Evolutionary conservation across 2,797 vertebrate genomes (phyloP), one percentile per base, ranked within the genome.

Genomic region (Taenioides sp.): DNA sequence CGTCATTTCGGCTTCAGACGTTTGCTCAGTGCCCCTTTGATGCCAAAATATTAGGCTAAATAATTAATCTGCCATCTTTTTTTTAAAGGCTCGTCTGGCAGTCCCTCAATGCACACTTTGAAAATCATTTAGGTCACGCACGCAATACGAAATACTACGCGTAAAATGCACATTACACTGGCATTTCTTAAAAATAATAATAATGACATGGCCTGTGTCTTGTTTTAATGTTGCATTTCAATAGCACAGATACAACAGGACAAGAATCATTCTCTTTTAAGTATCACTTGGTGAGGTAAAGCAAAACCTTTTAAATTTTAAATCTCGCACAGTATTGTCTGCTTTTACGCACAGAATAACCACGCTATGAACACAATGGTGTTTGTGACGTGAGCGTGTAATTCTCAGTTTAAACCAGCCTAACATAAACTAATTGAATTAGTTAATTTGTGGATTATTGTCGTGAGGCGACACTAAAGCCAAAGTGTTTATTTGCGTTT

Each of bases 401-500:
- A 50, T 54, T 7, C 1, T 63, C 12, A 43, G 40, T 17, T 25
- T 6, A 65, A 63, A 2, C 25, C 10, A 59, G 2, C 23, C 25
- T 16, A 27, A 59, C 25, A 28, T 59, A 28, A 58, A 59, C 25
- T 59, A 18, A 61, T 37, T 61, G 3, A 3, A 31, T 60, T 28
- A 17, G 25, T 59, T 27, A 16, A 27, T 65, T 65, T 65, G 37
- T 27, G 6, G 25, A 7, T 4, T 16, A 50, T 65, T 27, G 23
- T 18, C 14, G 9, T 18, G 20, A 65, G n/a, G 43, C 28, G 67
- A 67, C 17, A 63, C 22, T 1, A 65, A 71, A 70, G 63, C 22
- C 37, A 65, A 47, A 16, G 0, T 27, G 50, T 58, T 54, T 64
- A 64, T 54, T 18, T 77, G 62, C 50, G 64, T 55, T 69, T 27